A percentile compares a stretch with the other conserved stretches of the same genome.
phyloP scores from a whole-genome alignment of 2,888 invertebrate genomes.

The Tanaodytes sp. region DNA sequence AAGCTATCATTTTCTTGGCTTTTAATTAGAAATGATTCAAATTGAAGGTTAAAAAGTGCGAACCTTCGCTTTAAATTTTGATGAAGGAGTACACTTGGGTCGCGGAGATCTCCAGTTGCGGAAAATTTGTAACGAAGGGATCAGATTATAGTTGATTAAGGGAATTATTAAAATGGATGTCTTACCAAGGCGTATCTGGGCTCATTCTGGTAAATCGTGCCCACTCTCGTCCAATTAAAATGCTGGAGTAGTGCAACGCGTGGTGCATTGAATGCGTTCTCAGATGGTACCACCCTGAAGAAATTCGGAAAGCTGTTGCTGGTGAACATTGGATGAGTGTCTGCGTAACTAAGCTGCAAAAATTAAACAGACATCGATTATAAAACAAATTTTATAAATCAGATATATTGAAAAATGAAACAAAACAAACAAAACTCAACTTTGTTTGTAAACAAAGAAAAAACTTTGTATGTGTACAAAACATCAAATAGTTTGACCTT shows the following conservation, averaged over 20 bases:
- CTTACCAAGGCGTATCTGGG: slow-evolving; percentile 91
- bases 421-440: no score
- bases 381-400: no score
- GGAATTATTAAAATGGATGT: slow-evolving; percentile 47
- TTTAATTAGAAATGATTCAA: no score
- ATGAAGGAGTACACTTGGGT: slow-evolving; percentile 8
- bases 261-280: slow-evolving; percentile 95
- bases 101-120: slow-evolving; percentile 8
- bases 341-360: slow-evolving; percentile 92
- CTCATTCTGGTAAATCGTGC: slow-evolving; percentile 96
- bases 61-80: slow-evolving; percentile 20
- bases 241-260: slow-evolving; percentile 88
- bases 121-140: slow-evolving; percentile 26
- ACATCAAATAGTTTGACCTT: no score
- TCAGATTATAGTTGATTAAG: slow-evolving; percentile 31
- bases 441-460: no score
- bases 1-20: no score
- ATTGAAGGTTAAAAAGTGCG: slow-evolving; percentile 13
- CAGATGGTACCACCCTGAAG: slow-evolving; percentile 96
- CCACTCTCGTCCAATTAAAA: slow-evolving; percentile 98
- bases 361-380: no score
- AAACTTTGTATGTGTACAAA: no score
- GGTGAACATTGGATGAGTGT: slow-evolving; percentile 97
- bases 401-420: no score
- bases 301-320: slow-evolving; percentile 95